Base-by-base conservation (phyloP, 2,113 vertebrate species). In the Ahaetulla prasina region DNA sequence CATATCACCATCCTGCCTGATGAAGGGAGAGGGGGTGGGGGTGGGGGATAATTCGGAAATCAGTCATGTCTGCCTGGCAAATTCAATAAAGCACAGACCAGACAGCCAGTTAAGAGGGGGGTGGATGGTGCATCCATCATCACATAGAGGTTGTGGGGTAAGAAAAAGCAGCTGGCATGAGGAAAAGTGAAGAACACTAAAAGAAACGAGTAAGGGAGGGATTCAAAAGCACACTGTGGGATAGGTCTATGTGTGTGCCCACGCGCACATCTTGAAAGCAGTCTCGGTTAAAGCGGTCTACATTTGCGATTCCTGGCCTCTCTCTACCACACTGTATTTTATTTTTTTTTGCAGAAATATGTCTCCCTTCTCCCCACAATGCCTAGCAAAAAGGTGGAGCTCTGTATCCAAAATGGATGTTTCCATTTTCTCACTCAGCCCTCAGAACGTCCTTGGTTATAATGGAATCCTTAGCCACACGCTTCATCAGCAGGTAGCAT, bases 61-160 rank as follows among this genome's bases (percentile, higher is more conserved):
- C 39, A 94, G 95, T 96, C 95, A 95, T 95, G 95, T 96, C 95
- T 55, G 95, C 95, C 94, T 96, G 93, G 95, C 95, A 95, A 96
- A 97, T 96, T 96, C 91, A 94, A 95, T 92, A 94, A 91, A 93
- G 94, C 35, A 47, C 91, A 96, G 95, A 94, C 94, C 93, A 96
- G 94, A 94, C 91, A 16, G 97, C 97, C 98, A 98, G 98, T 98
- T 98, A 96, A 97, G 97, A 97, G 98, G 97, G 96, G 97, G 97
- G 98, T 98, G 96, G 98, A 97, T 98, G 98, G 97, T 95, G 96
- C 96, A 92, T 98, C 98, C 97, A 97, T 98, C 98, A 98, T 97
- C 87, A 86, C 94, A 94, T 95, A 25, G 97, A 97, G 97, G 80
- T 16, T 57, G 43, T 88, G 68, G 88, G 53, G 88, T 8, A 54